These are phyloP conservation scores for Deroptyus accipitrinus DNA, from an alignment of 2,113 vertebrate genomes.

Conservation along the genomic window DNA sequence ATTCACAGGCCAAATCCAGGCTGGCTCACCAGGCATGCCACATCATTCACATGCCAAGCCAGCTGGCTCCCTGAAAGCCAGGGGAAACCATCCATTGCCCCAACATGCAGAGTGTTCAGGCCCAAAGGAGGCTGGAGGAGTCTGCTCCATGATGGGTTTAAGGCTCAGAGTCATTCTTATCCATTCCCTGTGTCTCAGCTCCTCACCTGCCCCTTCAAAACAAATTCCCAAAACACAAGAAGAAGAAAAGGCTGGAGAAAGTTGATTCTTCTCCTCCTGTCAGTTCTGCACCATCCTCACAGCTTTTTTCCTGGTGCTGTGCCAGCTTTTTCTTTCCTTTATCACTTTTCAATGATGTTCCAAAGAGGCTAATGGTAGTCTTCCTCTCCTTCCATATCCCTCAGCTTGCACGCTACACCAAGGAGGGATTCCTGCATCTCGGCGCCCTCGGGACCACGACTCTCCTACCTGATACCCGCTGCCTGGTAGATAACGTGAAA, in stretches of 20 bases:
- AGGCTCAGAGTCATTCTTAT: neutral
- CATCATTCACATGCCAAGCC: neutral
- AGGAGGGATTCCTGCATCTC: slow-evolving; percentile 89
- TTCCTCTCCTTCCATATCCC: neutral
- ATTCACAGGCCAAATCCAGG: neutral
- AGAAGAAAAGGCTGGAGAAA: neutral
- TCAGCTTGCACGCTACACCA: slow-evolving; percentile 92
- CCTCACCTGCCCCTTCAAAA: neutral
- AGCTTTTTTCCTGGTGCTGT: neutral
- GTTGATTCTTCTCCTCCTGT: neutral
- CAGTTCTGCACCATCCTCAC: neutral
- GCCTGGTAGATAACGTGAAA: slow-evolving; percentile 88
- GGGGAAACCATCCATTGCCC: neutral
- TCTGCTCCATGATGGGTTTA: neutral
- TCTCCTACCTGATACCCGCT: slow-evolving; percentile 87
- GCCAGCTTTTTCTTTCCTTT: neutral
- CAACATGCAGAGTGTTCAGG: accelerated
- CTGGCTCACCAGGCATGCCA: neutral
- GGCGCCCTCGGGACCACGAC: slow-evolving; percentile 92
- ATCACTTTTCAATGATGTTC: accelerated
- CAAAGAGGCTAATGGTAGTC: neutral
- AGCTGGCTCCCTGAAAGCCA: neutral
- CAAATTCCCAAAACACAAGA: neutral
- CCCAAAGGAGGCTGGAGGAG: neutral
- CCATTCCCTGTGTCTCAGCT: neutral